A percentile compares a stretch with the other conserved stretches of the same genome.
These are phyloP conservation scores for Sphecodes monilicornis DNA, from an alignment of 2,888 invertebrate species.

Conservation along the genomic window DNA sequence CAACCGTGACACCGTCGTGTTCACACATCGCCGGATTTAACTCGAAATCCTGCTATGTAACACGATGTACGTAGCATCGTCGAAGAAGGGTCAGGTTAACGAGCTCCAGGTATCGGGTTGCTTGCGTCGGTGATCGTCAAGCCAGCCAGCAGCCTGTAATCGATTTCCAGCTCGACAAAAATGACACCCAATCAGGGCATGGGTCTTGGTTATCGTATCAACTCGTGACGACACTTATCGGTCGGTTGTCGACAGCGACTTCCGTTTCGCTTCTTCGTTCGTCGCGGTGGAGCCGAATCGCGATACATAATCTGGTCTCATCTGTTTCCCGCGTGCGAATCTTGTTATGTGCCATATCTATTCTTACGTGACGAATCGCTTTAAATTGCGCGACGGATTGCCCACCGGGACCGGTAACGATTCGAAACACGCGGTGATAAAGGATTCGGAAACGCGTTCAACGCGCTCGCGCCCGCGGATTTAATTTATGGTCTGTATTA, in stretches of 20 bases:
- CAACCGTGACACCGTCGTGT: constrained; percentile 14
- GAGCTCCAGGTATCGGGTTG: constrained; percentile 45
- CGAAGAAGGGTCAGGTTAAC: constrained; percentile 37
- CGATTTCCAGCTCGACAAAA: constrained; percentile 11
- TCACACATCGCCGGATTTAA: constrained; percentile 37
- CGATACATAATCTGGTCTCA: constrained; percentile 21
- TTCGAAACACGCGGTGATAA: neutral
- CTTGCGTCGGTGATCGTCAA: constrained; percentile 38
- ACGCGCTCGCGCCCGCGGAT: neutral
- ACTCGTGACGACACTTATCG: neutral
- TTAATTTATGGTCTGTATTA: constrained; percentile 6
- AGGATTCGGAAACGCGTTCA: constrained; percentile 10
- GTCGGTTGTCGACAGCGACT: neutral
- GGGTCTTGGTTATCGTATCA: constrained; percentile 6
- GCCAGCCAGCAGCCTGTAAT: neutral
- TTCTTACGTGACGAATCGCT: constrained; percentile 18
- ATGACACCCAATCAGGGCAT: neutral
- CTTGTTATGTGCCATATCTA: constrained; percentile 15
- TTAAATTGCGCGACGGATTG: constrained; percentile 19
- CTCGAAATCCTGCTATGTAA: constrained; percentile 39
- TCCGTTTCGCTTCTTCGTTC: constrained; percentile 15
- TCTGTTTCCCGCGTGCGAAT: constrained; percentile 20
- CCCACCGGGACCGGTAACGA: neutral
- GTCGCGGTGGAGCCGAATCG: neutral
- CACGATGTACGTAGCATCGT: constrained; percentile 36